Percentiles rank a stretch among this genome's conserved stretches.
Evolutionary conservation across 2,888 invertebrate genomes (phyloP).

Genomic region (Napeogenes sylphis): DNA sequence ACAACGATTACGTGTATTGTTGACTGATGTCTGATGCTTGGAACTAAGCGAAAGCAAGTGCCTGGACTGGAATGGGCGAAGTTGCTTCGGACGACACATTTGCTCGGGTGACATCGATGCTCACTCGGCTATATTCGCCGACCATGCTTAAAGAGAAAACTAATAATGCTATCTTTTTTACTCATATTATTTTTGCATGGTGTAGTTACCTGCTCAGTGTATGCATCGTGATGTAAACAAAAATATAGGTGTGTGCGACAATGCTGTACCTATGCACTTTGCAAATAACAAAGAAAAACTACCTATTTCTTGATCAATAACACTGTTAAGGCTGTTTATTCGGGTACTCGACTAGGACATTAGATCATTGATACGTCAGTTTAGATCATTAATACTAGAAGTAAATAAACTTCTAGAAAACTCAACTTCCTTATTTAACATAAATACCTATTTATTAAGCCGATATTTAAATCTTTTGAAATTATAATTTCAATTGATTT

Average conservation of each 20-base stretch:
- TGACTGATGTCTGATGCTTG: slow-evolving; percentile 35
- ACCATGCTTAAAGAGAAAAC: slow-evolving; percentile 46
- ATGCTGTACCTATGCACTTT: not conserved
- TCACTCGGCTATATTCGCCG: slow-evolving; percentile 59
- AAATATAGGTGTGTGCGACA: slow-evolving; percentile 2
- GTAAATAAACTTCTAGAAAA: no score
- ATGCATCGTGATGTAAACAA: slow-evolving; percentile 10
- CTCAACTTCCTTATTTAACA: no score
- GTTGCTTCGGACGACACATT: slow-evolving; percentile 21
- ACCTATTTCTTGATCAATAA: not conserved
- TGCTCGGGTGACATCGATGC: slow-evolving; percentile 69
- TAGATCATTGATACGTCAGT: no score
- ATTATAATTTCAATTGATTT: no score
- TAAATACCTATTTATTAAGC: no score
- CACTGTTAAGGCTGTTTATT: not conserved
- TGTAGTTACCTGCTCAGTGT: not conserved
- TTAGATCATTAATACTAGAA: no score
- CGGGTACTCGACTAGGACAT: no score
- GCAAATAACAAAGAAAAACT: not conserved
- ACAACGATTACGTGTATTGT: slow-evolving; percentile 50
- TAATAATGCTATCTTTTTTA: slow-evolving; percentile 25
- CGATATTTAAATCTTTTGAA: no score
- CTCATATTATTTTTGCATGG: slow-evolving; percentile 7
- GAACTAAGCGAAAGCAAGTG: slow-evolving; percentile 58
- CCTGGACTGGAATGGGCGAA: slow-evolving; percentile 24